Evolutionary conservation across 2,797 vertebrate species (phyloP).

Genomic region (Manis pentadactyla): DNA sequence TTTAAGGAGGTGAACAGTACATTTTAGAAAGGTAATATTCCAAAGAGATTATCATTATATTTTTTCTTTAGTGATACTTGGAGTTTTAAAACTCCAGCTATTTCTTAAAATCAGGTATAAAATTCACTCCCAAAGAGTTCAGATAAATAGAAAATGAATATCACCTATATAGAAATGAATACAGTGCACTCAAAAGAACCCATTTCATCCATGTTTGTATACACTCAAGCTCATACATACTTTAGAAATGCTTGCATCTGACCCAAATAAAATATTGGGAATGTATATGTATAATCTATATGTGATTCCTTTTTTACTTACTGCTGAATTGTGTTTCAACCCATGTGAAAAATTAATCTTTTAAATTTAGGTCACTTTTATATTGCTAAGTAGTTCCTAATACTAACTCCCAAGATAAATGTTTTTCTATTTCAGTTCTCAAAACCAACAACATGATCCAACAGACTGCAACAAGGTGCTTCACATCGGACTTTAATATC

Average conservation of each 20-base stretch:
- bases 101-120: background rate
- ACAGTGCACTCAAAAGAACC: too few species aligned
- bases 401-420: background rate
- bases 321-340: background rate
- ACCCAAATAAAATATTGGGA: background rate
- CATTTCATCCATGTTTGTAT: too few species aligned
- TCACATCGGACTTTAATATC: background rate
- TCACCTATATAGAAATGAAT: background rate
- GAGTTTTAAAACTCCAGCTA: background rate
- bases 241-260: background rate
- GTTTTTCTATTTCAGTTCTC: background rate
- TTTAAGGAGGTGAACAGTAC: background rate
- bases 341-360: background rate
- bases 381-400: background rate
- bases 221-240: background rate
- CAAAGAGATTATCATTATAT: background rate
- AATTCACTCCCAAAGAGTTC: background rate
- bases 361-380: background rate
- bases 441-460: background rate
- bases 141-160: background rate
- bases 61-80: background rate
- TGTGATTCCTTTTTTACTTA: background rate
- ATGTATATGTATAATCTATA: background rate
- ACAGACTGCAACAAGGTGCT: background rate
- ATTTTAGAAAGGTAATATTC: slow-evolving; percentile 1